Conservation (phyloP, 2,888 invertebrate species). For the Empis stercorea region DNA sequence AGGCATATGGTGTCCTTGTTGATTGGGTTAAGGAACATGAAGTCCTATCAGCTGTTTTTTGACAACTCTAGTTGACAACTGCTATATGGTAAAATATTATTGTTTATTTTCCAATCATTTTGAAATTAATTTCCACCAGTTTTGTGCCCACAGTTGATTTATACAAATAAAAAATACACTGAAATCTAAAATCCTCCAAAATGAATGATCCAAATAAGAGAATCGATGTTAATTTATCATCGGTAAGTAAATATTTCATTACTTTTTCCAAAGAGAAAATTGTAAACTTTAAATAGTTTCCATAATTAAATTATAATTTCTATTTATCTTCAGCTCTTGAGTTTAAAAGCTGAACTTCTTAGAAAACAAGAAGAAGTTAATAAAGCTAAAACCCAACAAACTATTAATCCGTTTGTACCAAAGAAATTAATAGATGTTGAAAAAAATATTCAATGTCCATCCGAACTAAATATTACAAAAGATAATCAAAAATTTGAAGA, state of each 20-base stretch:
- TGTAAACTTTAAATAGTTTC: too few species aligned
- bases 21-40: too few species aligned
- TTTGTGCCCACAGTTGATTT: too few species aligned
- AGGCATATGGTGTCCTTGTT: too few species aligned
- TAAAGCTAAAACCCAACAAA: conserved; percentile 46
- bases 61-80: too few species aligned
- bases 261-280: too few species aligned
- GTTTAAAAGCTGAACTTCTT: conserved; percentile 77
- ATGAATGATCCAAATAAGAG: conserved; percentile 37
- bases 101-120: too few species aligned
- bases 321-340: conserved; percentile 44
- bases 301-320: too few species aligned
- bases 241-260: conserved; percentile 12
- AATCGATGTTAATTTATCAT: conserved; percentile 35
- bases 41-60: too few species aligned
- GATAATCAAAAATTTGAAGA: conserved; percentile 24
- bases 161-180: too few species aligned
- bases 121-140: too few species aligned
- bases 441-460: conserved; percentile 18
- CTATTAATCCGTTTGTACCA: conserved; percentile 40
- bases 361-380: conserved; percentile 75
- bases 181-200: not conserved
- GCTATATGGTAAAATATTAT: too few species aligned
- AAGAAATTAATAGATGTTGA: conserved; percentile 24
- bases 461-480: conserved; percentile 26